Evolutionary conservation across 2,888 invertebrate genomes (phyloP).

Genomic region (Rhyacophila evoluta): DNA sequence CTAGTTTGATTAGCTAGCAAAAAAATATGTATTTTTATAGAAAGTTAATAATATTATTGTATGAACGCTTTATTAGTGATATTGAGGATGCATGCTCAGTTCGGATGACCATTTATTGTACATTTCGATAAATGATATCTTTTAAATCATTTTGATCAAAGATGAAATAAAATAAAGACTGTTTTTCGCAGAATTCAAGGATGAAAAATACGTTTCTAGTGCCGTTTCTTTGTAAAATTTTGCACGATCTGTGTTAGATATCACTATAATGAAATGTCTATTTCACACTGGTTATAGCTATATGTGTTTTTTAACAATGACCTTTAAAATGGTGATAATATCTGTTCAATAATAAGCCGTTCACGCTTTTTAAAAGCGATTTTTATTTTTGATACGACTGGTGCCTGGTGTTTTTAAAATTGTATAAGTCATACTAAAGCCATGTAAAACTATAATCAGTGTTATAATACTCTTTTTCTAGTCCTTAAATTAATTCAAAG

Average conservation of each 20-base stretch:
- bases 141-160: too few relatives aligned
- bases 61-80: not conserved
- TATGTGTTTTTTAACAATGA: too few relatives aligned
- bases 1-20: not conserved
- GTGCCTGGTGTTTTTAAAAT: too few relatives aligned
- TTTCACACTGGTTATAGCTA: not conserved
- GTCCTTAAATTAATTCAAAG: not conserved
- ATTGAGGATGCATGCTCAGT: not conserved
- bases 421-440: too few relatives aligned
- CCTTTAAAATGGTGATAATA: too few relatives aligned
- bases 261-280: not conserved
- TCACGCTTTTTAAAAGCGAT: too few relatives aligned
- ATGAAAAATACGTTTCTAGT: not conserved
- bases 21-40: conserved; percentile 7
- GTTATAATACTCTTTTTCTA: not conserved
- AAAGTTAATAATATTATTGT: not conserved
- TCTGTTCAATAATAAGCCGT: too few relatives aligned
- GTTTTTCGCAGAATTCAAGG: not conserved
- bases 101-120: not conserved
- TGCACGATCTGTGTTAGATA: not conserved
- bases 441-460: too few relatives aligned
- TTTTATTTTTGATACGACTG: too few relatives aligned
- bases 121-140: not conserved
- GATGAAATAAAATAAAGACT: conserved; percentile 1
- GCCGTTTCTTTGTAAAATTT: not conserved